Evolutionary conservation across 2,888 invertebrate species (phyloP), one percentile per base, ranked within the genome.

Genomic region (Chesias legatella): DNA sequence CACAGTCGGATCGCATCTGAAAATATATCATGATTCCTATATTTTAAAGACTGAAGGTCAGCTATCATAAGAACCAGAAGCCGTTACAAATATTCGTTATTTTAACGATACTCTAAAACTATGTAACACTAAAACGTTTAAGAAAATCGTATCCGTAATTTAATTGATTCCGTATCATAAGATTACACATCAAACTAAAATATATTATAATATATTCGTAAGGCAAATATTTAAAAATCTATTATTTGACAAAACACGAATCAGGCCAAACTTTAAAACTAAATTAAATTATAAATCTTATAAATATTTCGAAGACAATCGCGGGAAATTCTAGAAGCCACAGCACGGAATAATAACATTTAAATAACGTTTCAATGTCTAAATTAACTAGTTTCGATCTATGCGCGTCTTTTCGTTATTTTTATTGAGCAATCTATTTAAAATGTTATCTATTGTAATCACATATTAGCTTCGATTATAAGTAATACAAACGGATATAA

Each of bases 161-260:
- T 64, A 65, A 65, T 65, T 59, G 60, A 60, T 55, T 61, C 52
- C 51, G 51, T 53, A 51, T 60, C 53, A 56, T 65, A 65, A 60
- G 51, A 60, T 54, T 53, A 34, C 36, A 47, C 42, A 53, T 42
- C 44, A 42, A 43, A 44, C 23, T 37, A 43, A 41, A 23, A 36
- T 32, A 33, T 31, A 37, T 32, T 21, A 36, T 46, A 27, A 38
- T 29, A 38, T 30, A 29, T 41, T 37, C 32, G 10, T 38, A 46
- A 46, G 42, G 42, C 42, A 42, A 47, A 43, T 47, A 31, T 27
- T 44, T 45, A 36, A 31, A 24, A 38, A 21, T 40, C 33, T 40
- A 47, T 32, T 34, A 34, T 29, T 32, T 17, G 29, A 24, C 22
- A 10, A 26, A 28, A 32, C 10, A 23, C 33, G 22, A 21, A 25